Percentiles rank a stretch among this genome's conserved stretches.
Conservation (phyloP, 2,797 vertebrate species). For the Spondyliosoma cantharus region DNA sequence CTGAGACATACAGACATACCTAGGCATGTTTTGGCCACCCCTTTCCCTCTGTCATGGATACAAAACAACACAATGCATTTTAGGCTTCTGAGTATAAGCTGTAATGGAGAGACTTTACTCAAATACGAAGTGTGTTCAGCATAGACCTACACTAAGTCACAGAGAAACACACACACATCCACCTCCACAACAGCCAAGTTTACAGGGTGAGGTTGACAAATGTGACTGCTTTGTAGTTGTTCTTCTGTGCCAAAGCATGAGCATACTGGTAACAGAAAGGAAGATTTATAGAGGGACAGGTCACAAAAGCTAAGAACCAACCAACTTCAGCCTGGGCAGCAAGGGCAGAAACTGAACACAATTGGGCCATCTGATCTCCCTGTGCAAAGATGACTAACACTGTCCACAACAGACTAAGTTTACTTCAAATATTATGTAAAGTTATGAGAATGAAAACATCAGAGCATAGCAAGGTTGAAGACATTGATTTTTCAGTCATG, state of each 20-base stretch:
- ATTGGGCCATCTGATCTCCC: constrained; percentile 6
- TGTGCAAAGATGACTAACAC: constrained; percentile 19
- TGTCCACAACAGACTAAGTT: constrained; percentile 10
- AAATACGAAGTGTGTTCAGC: constrained; percentile 21
- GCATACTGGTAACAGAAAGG: constrained; percentile 19
- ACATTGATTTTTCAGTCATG: neutral
- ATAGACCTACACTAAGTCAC: neutral
- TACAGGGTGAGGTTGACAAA: constrained; percentile 28
- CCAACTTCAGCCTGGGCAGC: constrained; percentile 36
- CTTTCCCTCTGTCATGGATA: neutral
- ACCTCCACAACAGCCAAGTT: neutral
- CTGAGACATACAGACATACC: neutral
- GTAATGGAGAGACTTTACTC: neutral
- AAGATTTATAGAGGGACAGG: constrained; percentile 27
- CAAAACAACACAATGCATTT: constrained; percentile 7
- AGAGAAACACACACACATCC: constrained; percentile 12
- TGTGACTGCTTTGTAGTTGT: constrained; percentile 24
- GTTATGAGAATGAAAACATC: neutral
- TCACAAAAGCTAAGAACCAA: constrained; percentile 28
- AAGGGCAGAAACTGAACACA: constrained; percentile 21
- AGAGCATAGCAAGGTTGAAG: neutral
- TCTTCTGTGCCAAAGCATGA: constrained; percentile 31
- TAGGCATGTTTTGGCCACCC: constrained; percentile 19
- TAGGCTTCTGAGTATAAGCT: neutral
- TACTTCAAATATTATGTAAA: constrained; percentile 27